These are phyloP conservation scores for Polymixis flavicincta DNA, from an alignment of 2,888 invertebrate species.

Conservation along the genomic window DNA sequence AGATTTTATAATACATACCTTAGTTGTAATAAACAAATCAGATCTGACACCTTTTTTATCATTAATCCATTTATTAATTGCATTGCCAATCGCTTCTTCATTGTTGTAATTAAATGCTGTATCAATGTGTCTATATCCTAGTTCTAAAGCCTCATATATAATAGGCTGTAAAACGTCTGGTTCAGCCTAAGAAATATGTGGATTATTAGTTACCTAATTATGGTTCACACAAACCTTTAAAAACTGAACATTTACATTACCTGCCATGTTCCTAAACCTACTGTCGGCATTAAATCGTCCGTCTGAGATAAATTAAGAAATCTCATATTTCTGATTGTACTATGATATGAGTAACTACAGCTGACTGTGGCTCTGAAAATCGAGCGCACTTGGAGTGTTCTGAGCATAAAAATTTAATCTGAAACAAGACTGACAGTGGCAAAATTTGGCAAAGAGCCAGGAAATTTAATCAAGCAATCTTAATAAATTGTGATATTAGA, in stretches of 20 bases:
- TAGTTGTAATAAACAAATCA: slow-evolving; percentile 95
- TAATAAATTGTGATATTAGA: background rate
- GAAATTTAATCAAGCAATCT: slow-evolving; percentile 39
- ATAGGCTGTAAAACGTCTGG: slow-evolving; percentile 92
- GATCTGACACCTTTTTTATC: slow-evolving; percentile 92
- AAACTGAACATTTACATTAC: slow-evolving; percentile 74
- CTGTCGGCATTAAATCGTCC: slow-evolving; percentile 91
- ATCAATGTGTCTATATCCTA: slow-evolving; percentile 94
- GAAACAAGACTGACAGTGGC: slow-evolving; percentile 72
- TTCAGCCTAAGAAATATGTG: slow-evolving; percentile 86
- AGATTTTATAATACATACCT: slow-evolving; percentile 86
- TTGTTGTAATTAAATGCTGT: slow-evolving; percentile 95
- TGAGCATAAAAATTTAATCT: slow-evolving; percentile 72
- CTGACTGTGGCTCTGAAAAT: slow-evolving; percentile 64
- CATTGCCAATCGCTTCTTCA: slow-evolving; percentile 93
- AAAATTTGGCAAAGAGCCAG: slow-evolving; percentile 82
- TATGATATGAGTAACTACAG: slow-evolving; percentile 65
- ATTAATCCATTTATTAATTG: slow-evolving; percentile 92
- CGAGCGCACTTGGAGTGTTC: slow-evolving; percentile 67
- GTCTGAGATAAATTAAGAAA: slow-evolving; percentile 85
- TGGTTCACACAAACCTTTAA: background rate
- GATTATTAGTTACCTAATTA: slow-evolving; percentile 42
- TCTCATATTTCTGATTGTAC: slow-evolving; percentile 83
- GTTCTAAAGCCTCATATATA: slow-evolving; percentile 92
- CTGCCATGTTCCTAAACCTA: slow-evolving; percentile 94